A percentile compares a stretch with the other conserved stretches of the same genome.
These are phyloP conservation scores for Collichthys lucidus DNA, from an alignment of 2,113 vertebrate species.

Conservation along the genomic window DNA sequence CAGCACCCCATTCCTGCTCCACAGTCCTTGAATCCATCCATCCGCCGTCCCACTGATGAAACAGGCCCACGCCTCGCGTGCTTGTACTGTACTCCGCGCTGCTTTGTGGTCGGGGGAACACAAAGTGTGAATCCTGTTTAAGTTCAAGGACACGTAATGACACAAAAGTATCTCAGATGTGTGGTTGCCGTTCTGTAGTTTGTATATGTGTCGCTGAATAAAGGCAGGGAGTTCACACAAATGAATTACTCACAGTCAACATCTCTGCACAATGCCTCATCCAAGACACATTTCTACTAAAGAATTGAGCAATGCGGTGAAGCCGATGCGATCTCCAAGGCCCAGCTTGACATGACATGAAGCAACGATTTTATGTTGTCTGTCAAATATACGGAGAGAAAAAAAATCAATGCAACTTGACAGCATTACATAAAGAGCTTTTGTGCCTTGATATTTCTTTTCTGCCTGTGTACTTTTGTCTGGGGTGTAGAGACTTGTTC, in stretches of 20 bases:
- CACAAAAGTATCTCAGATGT: slow-evolving; percentile 33
- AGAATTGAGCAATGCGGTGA: slow-evolving; percentile 48
- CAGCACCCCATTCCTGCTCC: slow-evolving; percentile 41
- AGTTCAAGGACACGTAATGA: not conserved
- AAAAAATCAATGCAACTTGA: slow-evolving; percentile 78
- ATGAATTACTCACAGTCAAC: slow-evolving; percentile 51
- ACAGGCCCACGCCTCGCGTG: slow-evolving; percentile 12
- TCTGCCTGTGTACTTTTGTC: slow-evolving; percentile 75
- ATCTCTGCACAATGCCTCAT: slow-evolving; percentile 32
- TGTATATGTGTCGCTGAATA: slow-evolving; percentile 41
- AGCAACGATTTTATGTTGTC: slow-evolving; percentile 78
- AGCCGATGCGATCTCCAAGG: slow-evolving; percentile 53
- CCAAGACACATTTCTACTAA: slow-evolving; percentile 59
- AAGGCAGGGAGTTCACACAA: slow-evolving; percentile 48
- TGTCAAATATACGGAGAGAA: slow-evolving; percentile 72
- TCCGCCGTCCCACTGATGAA: slow-evolving; percentile 31
- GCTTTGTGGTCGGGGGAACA: not conserved
- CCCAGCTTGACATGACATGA: slow-evolving; percentile 72
- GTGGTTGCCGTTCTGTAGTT: slow-evolving; percentile 34
- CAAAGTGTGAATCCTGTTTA: slow-evolving; percentile 8
- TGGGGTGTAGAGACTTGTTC: slow-evolving; percentile 66
- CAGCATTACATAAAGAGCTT: slow-evolving; percentile 80
- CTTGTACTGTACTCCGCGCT: slow-evolving; percentile 6
- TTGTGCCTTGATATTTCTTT: slow-evolving; percentile 76
- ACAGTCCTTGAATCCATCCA: slow-evolving; percentile 52